Base-by-base conservation (phyloP, 30 jellyfish, hydroid and myxozoan genomes). In the Nemopilema nomurai region DNA sequence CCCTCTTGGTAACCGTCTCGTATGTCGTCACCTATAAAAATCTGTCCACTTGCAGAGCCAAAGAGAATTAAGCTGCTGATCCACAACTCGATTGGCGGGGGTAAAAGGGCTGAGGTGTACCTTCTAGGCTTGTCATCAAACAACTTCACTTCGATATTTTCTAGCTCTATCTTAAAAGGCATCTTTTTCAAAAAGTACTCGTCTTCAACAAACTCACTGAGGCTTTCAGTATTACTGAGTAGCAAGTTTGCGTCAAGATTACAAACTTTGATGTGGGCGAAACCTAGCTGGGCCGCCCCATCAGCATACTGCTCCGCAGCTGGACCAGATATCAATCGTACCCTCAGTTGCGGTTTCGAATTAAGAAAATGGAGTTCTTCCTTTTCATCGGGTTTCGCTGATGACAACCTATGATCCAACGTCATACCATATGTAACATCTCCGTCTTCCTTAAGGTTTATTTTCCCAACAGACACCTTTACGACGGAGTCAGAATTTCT, bases 131-230 rank as follows among this genome's bases (percentile, higher is more conserved):
- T 94, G 66, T 94, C 97, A 77, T 94, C 99, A 20, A 77, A 50
- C 52, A 94, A 77, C 27, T 75, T 62, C 66, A 94, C 50, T 23
- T 90, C 88, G 28, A 90, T 84, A 66, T 82, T 68, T 20, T 73
- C 88, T 18, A 94, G 84, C 18, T 79, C 93, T n/a, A 94, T 89
- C 53, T 51, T 75, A 49, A 89, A 86, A 4, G 99, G 95, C 92
- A 85, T 76, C 65, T 82, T 82, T 51, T 89, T 71, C 23, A 70
- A 41, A 29, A 94, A 32, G 62, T 71, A 72, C 70, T 94, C 99
- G 73, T 94, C 99, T 51, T 94, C 99, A 4, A 92, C 96, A 82
- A 94, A 94, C 63, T 94, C 97, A n/a, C 97, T 84, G 20, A 94
- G 92, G 70, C 72, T 89, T 49, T 94, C 99, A 17, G 93, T 87